Conservation (phyloP, 2,113 vertebrate species). For the Emydura subglobosa region DNA sequence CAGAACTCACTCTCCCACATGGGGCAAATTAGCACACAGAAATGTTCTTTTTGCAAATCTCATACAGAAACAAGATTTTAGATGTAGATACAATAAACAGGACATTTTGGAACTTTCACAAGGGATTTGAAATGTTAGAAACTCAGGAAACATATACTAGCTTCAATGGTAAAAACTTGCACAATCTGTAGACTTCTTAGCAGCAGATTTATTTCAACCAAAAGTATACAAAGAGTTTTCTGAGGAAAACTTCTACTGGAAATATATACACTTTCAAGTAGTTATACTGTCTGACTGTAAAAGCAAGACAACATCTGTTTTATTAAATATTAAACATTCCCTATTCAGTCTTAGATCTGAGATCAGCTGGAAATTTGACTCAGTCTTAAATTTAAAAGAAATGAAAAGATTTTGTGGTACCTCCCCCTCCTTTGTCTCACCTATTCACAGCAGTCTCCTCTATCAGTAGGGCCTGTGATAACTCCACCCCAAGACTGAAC, state of each 20-base stretch:
- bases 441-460: too few species aligned
- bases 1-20: background rate
- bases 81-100: background rate
- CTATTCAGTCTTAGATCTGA: background rate
- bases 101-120: background rate
- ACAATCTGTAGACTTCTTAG: background rate
- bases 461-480: too few species aligned
- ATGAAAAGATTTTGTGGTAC: background rate
- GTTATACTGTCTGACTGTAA: background rate
- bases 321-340: background rate
- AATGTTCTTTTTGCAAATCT: background rate
- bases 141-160: background rate
- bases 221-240: background rate
- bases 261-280: background rate
- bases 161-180: constrained; percentile 9
- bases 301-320: background rate
- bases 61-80: background rate
- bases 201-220: background rate
- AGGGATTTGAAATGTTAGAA: background rate
- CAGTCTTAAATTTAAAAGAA: background rate
- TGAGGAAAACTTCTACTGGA: background rate
- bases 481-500: too few species aligned
- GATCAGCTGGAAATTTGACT: background rate
- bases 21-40: background rate
- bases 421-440: too few species aligned